phyloP scores from a whole-genome alignment of 2,888 invertebrate genomes.

The Acanthosepion esculentum region DNA sequence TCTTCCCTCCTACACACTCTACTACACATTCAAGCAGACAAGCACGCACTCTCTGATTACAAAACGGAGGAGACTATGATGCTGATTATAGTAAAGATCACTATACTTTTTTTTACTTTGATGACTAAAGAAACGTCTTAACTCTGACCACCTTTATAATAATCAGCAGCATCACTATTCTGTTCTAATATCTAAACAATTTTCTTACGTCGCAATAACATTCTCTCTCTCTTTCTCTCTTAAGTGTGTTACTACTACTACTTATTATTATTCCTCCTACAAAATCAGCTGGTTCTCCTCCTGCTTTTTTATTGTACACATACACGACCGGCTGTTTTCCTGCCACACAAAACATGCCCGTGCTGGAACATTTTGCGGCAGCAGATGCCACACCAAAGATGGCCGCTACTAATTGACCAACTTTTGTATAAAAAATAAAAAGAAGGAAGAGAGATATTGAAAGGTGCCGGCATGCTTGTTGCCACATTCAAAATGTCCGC shows the following conservation, averaged over 20 bases:
- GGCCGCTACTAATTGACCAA: constrained; percentile 33
- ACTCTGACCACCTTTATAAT: not conserved
- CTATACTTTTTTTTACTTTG: not conserved
- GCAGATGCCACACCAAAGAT: not conserved
- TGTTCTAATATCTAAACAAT: not conserved
- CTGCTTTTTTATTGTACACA: not conserved
- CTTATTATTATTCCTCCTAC: constrained; percentile 33
- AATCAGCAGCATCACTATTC: not conserved
- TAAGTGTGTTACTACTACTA: not conserved
- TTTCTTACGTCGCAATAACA: constrained; percentile 33
- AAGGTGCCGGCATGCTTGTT: not conserved
- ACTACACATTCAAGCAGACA: not conserved
- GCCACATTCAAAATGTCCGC: constrained; percentile 12
- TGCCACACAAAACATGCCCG: constrained; percentile 1
- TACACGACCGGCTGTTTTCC: not conserved
- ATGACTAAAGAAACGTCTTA: not conserved
- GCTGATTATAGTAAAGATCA: not conserved
- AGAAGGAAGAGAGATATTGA: no score
- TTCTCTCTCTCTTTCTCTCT: not conserved
- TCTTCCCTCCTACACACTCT: not conserved
- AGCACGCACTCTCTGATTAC: not conserved
- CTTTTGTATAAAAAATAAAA: not conserved
- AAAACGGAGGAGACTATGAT: not conserved
- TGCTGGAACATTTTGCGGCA: not conserved
- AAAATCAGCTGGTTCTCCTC: constrained; percentile 11